Percentiles rank a stretch among this genome's conserved stretches.
These are phyloP conservation scores for Trichosurus vulpecula DNA, from an alignment of 2,797 vertebrate genomes.

Conservation along the genomic window DNA sequence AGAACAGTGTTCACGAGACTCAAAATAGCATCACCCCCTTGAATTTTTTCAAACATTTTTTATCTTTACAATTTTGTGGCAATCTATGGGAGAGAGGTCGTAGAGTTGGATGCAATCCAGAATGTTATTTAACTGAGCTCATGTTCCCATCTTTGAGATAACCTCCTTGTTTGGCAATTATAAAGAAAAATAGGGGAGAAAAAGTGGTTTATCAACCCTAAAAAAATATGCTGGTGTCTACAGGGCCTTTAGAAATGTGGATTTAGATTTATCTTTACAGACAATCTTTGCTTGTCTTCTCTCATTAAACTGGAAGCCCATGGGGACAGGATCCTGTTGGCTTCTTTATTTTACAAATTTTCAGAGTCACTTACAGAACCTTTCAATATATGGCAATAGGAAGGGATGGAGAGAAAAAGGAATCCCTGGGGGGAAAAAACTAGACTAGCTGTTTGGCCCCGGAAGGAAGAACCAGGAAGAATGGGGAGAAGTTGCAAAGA, in stretches of 20 bases:
- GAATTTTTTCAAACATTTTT: background rate
- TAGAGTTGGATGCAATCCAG: background rate
- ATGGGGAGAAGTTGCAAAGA: background rate
- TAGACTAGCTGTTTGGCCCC: background rate
- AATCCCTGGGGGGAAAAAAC: background rate
- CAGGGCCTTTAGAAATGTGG: background rate
- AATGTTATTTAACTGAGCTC: background rate
- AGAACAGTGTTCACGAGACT: background rate
- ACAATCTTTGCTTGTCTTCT: background rate
- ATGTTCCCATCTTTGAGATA: background rate
- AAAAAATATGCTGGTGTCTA: background rate
- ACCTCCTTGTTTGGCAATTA: background rate
- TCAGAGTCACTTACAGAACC: background rate
- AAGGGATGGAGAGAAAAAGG: background rate
- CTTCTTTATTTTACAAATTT: background rate
- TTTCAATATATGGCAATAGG: background rate
- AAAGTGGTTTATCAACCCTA: background rate
- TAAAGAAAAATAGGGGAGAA: constrained; percentile 3
- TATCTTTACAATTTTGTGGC: background rate
- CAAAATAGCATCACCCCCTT: background rate
- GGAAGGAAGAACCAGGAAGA: background rate
- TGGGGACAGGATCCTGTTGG: background rate
- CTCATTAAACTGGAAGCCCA: background rate
- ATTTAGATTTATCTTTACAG: background rate
- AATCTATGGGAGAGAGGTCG: background rate